phyloP scores from a whole-genome alignment of 2,113 vertebrate genomes.

The Poeciliopsis prolifica region DNA sequence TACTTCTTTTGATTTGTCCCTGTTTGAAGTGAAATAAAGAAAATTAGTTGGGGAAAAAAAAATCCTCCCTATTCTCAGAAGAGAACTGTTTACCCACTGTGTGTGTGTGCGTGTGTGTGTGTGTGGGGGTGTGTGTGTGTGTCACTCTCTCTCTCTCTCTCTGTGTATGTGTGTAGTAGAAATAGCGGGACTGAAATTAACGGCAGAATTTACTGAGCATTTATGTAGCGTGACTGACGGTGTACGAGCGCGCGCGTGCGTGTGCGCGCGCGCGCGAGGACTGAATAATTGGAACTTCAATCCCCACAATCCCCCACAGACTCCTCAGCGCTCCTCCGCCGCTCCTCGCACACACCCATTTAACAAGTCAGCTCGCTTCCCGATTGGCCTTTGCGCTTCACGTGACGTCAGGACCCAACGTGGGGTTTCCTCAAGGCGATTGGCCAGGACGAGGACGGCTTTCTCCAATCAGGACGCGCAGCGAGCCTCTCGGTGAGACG shows the following conservation, averaged over 20 bases:
- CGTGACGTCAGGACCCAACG: conserved; percentile 75
- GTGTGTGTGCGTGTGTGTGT: conserved; percentile 10
- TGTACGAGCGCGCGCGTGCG: conserved; percentile 39
- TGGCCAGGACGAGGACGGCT: conserved; percentile 43
- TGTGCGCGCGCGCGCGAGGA: conserved; percentile 40
- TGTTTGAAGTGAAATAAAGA: conserved; percentile 42
- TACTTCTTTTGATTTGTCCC: conserved; percentile 28
- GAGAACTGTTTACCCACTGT: conserved; percentile 22
- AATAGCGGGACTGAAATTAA: conserved; percentile 74
- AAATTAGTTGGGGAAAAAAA: conserved; percentile 6
- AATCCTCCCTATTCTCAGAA: conserved; percentile 7
- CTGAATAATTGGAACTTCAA: conserved; percentile 84
- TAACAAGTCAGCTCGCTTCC: conserved; percentile 17
- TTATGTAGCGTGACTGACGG: conserved; percentile 81
- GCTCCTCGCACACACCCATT: conserved; percentile 57
- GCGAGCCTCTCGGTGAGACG: conserved; percentile 27
- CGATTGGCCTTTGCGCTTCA: conserved; percentile 55
- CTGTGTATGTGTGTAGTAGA: conserved; percentile 19
- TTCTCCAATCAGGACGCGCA: conserved; percentile 62
- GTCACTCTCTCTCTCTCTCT: background rate
- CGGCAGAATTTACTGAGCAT: conserved; percentile 76
- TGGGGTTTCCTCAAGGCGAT: conserved; percentile 62
- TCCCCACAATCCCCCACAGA: conserved; percentile 84
- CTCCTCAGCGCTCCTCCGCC: conserved; percentile 48
- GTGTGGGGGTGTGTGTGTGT: background rate